Percentiles rank a stretch among this genome's conserved stretches.
Conservation (phyloP, 2,888 invertebrate species). For the Drosophila nr. medialis region DNA sequence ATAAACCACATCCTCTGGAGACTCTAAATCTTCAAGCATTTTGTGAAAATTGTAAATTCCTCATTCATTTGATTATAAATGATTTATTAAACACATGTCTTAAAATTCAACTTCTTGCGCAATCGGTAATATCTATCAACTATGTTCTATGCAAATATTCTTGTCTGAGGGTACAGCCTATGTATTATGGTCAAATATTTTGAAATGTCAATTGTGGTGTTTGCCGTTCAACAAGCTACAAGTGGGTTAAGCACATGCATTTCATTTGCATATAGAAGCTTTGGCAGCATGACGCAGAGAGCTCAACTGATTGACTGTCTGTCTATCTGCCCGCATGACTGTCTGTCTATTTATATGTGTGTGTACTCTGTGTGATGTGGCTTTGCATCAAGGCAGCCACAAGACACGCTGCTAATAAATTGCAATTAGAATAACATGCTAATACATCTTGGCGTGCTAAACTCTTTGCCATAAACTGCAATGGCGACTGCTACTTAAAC, state of each 20-base stretch:
- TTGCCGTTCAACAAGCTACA: constrained; percentile 46
- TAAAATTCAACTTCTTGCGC: neutral
- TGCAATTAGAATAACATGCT: constrained; percentile 79
- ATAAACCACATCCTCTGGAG: neutral
- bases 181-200: constrained; percentile 8
- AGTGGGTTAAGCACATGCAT: constrained; percentile 76
- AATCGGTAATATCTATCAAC: neutral
- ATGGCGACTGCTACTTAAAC: constrained; percentile 36
- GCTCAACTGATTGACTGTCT: constrained; percentile 57
- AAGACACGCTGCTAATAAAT: constrained; percentile 64
- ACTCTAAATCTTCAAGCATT: neutral
- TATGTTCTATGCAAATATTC: neutral
- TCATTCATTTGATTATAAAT: neutral
- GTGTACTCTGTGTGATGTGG: neutral
- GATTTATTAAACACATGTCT: neutral
- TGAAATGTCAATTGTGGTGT: constrained; percentile 23
- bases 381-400: constrained; percentile 25
- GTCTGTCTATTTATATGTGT: constrained; percentile 11
- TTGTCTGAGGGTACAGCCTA: neutral
- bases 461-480: constrained; percentile 69
- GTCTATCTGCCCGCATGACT: constrained; percentile 35
- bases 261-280: constrained; percentile 70
- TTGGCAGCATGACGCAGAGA: constrained; percentile 63
- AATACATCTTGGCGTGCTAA: constrained; percentile 69
- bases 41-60: neutral